These are phyloP conservation scores for Cotesia vestalis DNA, from an alignment of 1,140 invertebrate species.

Conservation along the genomic window DNA sequence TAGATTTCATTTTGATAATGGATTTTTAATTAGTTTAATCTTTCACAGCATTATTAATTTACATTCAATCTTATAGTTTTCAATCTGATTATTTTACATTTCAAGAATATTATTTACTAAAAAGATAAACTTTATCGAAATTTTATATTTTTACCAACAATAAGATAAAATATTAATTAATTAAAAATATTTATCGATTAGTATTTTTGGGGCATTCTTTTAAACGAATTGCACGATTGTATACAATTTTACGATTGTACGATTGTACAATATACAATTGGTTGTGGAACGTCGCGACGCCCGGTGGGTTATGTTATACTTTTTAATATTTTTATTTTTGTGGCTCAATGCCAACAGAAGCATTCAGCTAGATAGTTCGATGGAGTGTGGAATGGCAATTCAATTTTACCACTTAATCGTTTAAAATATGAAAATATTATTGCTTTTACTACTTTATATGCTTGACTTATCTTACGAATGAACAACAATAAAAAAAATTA, in stretches of 20 bases:
- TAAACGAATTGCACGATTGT: neutral
- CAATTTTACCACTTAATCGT: constrained; percentile 58
- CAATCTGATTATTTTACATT: too few relatives aligned
- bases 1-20: constrained; percentile 26
- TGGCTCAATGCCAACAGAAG: constrained; percentile 57
- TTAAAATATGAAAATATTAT: constrained; percentile 49
- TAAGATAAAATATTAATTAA: constrained; percentile 50
- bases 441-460: constrained; percentile 32
- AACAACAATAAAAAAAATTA: constrained; percentile 3
- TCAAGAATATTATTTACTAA: too few relatives aligned
- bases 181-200: constrained; percentile 59
- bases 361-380: constrained; percentile 31
- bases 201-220: constrained; percentile 43
- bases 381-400: constrained; percentile 45
- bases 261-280: too few relatives aligned
- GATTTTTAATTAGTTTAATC: too few relatives aligned
- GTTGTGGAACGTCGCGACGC: constrained; percentile 37
- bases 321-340: constrained; percentile 38
- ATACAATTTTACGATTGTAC: too few relatives aligned
- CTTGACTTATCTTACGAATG: constrained; percentile 20
- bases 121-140: too few relatives aligned
- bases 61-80: too few relatives aligned
- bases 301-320: constrained; percentile 46
- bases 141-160: too few relatives aligned
- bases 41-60: too few relatives aligned